Evolutionary conservation across 2,797 vertebrate genomes (phyloP), one percentile per base, ranked within the genome.

Genomic region (Hafferia zeledoni): DNA sequence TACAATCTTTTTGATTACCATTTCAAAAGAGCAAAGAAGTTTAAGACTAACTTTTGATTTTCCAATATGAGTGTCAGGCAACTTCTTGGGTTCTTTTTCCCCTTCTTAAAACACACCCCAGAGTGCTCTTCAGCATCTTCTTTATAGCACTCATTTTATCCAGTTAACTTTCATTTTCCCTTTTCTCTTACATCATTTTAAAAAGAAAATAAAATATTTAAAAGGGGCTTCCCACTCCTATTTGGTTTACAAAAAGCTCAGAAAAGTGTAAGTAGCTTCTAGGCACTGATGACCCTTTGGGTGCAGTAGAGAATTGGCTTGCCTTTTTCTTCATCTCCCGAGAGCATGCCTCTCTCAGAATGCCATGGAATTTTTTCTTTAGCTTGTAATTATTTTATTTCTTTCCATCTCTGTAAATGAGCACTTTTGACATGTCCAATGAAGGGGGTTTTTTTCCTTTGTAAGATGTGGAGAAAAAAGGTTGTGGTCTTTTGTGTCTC

Each of bases 321-420:
- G 28, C 50, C 35, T 87, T 75, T 83, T 52, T 50, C 31, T 56
- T 95, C 5, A 1, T 83, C 52, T 67, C 79, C 7, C 6, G 65
- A 83, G 56, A 74, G 27, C 88, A 70, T 23, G 18, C 39, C 16
- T 90, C 55, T 83, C 39, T 37, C 12, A 13, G 30, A 91, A 79
- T 3, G 65, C 17, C 43, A 59, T 20, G n/a, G 10, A 68, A 43
- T 5, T 35, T 78, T 78, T 89, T 82, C 30, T 83, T 80, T 74
- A 33, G 33, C 53, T 68, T 87, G 28, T 64, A 87, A 84, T 89
- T 86, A 68, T 74, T 94, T 84, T 84, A 71, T 84, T 88, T 89
- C 52, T 90, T 91, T 71, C 87, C 14, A 33, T 47, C 50, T 83
- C 77, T 72, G 19, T 57, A 91, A 89, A 82, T 64, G 20, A 79